phyloP scores from a whole-genome alignment of 2,888 invertebrate genomes.

The Serrognathus titanus region DNA sequence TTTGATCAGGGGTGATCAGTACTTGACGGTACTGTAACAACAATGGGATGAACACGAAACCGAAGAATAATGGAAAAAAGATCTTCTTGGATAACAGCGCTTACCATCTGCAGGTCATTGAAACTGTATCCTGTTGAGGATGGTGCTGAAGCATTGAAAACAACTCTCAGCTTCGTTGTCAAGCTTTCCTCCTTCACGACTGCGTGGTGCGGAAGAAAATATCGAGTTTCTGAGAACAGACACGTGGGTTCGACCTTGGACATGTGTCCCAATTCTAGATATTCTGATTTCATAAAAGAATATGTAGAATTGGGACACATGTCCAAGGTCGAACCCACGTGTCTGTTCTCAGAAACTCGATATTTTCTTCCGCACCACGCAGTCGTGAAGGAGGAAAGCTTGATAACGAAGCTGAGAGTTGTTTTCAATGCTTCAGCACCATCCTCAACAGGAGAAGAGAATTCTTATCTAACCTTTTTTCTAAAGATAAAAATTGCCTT shows the following conservation, averaged over 20 bases:
- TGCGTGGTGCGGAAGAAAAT: slow-evolving; percentile 34
- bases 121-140: slow-evolving; percentile 26
- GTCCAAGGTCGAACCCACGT: too few relatives aligned
- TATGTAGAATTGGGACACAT: slow-evolving; percentile 6
- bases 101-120: slow-evolving; percentile 31
- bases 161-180: slow-evolving; percentile 34
- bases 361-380: too few relatives aligned
- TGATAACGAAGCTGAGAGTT: too few relatives aligned
- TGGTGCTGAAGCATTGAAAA: slow-evolving; percentile 33
- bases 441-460: too few relatives aligned
- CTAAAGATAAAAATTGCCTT: slow-evolving; percentile 15
- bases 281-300: slow-evolving; percentile 15
- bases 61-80: slow-evolving; percentile 30
- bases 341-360: too few relatives aligned
- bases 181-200: slow-evolving; percentile 27
- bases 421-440: too few relatives aligned
- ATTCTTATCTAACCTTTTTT: slow-evolving; percentile 18
- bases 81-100: slow-evolving; percentile 31
- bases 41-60: slow-evolving; percentile 23
- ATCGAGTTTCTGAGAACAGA: not conserved
- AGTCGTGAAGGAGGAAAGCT: too few relatives aligned
- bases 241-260: not conserved
- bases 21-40: slow-evolving; percentile 33
- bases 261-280: slow-evolving; percentile 13
- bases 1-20: slow-evolving; percentile 21